Conservation (phyloP, 2,888 invertebrate genomes). For the Lymantria monacha region DNA sequence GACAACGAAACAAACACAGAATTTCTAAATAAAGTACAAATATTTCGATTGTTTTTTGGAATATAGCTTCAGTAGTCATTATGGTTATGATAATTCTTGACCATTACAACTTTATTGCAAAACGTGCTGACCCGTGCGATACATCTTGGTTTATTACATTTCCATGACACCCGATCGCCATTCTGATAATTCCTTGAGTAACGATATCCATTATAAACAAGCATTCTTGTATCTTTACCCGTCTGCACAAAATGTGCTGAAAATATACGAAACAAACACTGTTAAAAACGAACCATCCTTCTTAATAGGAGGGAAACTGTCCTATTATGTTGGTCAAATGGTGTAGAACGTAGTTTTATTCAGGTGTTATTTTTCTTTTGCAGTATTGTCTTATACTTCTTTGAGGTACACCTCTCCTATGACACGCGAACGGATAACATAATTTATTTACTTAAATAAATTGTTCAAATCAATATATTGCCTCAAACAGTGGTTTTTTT, state of each 20-base stretch:
- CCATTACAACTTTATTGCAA: constrained; percentile 34
- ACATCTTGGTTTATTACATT: constrained; percentile 53
- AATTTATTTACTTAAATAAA: no score
- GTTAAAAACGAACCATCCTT: no score
- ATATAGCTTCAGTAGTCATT: neutral
- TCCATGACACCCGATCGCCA: constrained; percentile 51
- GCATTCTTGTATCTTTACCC: constrained; percentile 45
- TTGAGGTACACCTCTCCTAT: no score
- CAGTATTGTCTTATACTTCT: no score
- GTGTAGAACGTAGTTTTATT: neutral
- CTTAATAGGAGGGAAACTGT: no score
- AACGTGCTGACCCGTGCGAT: constrained; percentile 50
- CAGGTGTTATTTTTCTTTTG: neutral
- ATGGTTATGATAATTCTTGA: constrained; percentile 48
- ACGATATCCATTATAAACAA: constrained; percentile 41
- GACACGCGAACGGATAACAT: no score
- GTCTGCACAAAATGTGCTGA: constrained; percentile 37
- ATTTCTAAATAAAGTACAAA: no score
- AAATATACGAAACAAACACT: constrained; percentile 6
- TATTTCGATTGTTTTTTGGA: no score
- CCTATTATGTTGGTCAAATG: no score
- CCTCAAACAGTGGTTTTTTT: no score
- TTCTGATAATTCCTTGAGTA: constrained; percentile 59
- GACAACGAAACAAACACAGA: no score
- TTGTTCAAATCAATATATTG: no score